Base-by-base conservation (phyloP, 1,140 invertebrate genomes). In the Tetraneura akinire region DNA sequence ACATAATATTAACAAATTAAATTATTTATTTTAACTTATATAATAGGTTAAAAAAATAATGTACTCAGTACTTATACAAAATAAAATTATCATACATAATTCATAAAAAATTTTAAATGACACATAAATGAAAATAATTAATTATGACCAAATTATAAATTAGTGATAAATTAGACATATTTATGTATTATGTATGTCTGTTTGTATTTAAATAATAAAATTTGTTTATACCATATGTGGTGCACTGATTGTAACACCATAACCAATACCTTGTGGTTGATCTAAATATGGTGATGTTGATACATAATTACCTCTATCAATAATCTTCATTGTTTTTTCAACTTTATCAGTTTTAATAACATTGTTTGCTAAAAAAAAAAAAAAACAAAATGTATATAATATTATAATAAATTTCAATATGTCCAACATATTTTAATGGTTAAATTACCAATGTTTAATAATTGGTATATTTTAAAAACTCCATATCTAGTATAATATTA, bases 161-260 rank as follows among this genome's bases (percentile, higher is more conserved):
- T n/a, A n/a, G n/a, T n/a, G n/a, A n/a, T n/a, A 4, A 37, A 37
- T 37, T 37, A 37, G 32, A 37, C 8, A 8, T n/a, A n/a, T n/a
- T n/a, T n/a, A n/a, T n/a, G n/a, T n/a, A n/a, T n/a, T n/a, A n/a
- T n/a, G n/a, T n/a, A n/a, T n/a, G n/a, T n/a, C n/a, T 37, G 32
- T 37, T 3, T 37, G 32, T 37, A 37, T 8, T 4, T 37, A 37
- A 37, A 37, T 37, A 4, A 4, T 3, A 37, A 37, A 37, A 37
- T 13, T 76, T 62, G n/a, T 70, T 23, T 62, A 13, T 88, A 97
- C 95, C 97, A 99, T 99, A 87, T 99, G 97, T 66, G 97, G 97
- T 80, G 97, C 97, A 89, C 94, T 96, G 78, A 98, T 98, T 1
- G 97, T 99, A 5, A 96, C 97, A 55, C 93, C 92, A 85, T 89